phyloP scores from a whole-genome alignment of 2,113 vertebrate species.

The Genyomyrus donnyi region DNA sequence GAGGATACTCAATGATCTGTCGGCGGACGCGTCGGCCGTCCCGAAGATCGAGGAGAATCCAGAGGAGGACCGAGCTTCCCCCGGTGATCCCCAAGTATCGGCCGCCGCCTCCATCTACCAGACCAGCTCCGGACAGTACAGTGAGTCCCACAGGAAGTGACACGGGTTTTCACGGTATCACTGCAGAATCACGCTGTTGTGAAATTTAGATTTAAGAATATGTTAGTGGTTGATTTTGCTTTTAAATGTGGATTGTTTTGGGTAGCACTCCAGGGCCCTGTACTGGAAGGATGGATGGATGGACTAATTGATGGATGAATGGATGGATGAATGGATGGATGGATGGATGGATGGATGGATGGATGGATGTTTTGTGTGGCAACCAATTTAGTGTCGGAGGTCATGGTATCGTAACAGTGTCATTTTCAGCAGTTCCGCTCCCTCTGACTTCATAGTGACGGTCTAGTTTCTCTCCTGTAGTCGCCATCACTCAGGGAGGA shows the following conservation, averaged over 20 bases:
- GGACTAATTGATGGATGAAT: neutral
- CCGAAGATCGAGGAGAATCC: conserved; percentile 74
- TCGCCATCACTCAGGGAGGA: conserved; percentile 74
- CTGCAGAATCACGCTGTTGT: neutral
- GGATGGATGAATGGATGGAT: neutral
- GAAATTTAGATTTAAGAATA: no score
- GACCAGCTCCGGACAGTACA: conserved; percentile 82
- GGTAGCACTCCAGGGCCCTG: neutral
- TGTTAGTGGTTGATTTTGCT: no score
- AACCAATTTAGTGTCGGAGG: neutral
- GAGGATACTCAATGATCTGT: conserved; percentile 83
- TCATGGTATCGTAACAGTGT: neutral
- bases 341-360: neutral
- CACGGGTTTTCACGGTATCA: neutral
- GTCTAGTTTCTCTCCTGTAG: conserved; percentile 42
- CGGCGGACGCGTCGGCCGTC: conserved; percentile 67
- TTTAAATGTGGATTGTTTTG: neutral
- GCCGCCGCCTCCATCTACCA: conserved; percentile 73
- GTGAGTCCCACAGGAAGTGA: conserved; percentile 60
- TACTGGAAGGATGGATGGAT: neutral
- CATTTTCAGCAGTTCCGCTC: neutral
- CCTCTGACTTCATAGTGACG: neutral
- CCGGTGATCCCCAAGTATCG: conserved; percentile 52
- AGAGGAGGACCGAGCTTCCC: conserved; percentile 62
- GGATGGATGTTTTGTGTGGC: neutral